Base-by-base conservation (phyloP, 1,140 invertebrate genomes). In the Drosophila quadrilineata region DNA sequence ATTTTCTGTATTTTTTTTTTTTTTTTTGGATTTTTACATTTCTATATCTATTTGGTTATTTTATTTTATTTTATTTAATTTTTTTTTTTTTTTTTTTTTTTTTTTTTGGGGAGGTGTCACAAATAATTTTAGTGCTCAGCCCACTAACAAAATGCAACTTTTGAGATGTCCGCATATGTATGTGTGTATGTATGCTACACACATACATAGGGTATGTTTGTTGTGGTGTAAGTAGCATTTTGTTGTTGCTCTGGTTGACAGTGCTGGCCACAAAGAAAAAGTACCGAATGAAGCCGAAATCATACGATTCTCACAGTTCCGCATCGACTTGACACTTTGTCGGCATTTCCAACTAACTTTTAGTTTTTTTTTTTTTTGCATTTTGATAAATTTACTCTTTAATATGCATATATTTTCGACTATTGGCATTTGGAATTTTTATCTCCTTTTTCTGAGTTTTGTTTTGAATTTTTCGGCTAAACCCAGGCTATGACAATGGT, bases 401-500 rank as follows among this genome's bases (percentile, higher is more conserved):
- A n/a, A 17, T 46, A 5, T 6, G 6, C n/a, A n/a, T n/a, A n/a
- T n/a, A 2, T 14, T 48, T 64, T 59, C 21, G 8, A 22, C 26
- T 41, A 12, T 31, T 52, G 26, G 6, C 19, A 2, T 38, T 43
- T 26, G 43, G 19, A 19, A 33, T 46, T 46, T 46, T 12, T 33
- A 9, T 33, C 35, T 53, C 6, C 10, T 38, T 21, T 28, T 31
- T 28, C 33, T 46, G n/a, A n/a, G n/a, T 38, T 16, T 16, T 41
- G 52, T 52, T 53, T 49, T 53, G 41, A 36, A 59, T 24, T 54
- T 68, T 68, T 52, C 48, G 58, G 68, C 49, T 60, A 52, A 54
- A 71, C 63, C 54, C 68, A 67, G 63, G 29, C 66, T 80, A 79
- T 79, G 75, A 79, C 75, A 79, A 79, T 79, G 75, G 75, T 79